phyloP scores from a whole-genome alignment of 2,113 vertebrate species.

The Amphiprion ocellaris region DNA sequence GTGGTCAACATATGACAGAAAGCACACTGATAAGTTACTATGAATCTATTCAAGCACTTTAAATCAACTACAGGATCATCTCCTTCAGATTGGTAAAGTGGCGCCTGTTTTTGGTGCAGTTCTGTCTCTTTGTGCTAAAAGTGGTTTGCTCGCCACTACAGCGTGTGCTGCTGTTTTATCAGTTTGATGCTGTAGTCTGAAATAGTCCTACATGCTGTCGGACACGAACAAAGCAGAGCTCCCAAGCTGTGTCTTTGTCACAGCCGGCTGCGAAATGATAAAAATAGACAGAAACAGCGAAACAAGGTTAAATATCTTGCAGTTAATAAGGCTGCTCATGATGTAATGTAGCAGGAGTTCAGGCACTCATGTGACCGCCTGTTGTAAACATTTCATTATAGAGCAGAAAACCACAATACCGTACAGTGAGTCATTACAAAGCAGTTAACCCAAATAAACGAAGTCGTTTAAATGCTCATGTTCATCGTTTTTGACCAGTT shows the following conservation, averaged over 20 bases:
- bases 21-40: neutral
- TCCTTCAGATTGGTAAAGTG: neutral
- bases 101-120: slow-evolving; percentile 10
- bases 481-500: neutral
- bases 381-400: slow-evolving; percentile 25
- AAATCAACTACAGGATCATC: neutral
- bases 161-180: neutral
- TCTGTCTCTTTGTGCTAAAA: neutral
- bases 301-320: slow-evolving; percentile 18
- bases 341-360: slow-evolving; percentile 1
- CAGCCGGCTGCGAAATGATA: neutral
- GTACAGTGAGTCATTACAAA: neutral
- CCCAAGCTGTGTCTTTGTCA: slow-evolving; percentile 17
- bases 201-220: neutral
- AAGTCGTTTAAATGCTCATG: neutral
- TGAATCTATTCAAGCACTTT: neutral
- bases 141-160: neutral
- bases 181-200: slow-evolving; percentile 10
- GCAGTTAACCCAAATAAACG: too few species aligned
- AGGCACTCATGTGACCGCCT: slow-evolving; percentile 30
- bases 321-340: neutral
- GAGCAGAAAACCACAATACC: neutral
- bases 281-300: slow-evolving; percentile 11
- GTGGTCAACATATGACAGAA: neutral
- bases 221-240: slow-evolving; percentile 35